phyloP scores from a whole-genome alignment of 1,140 invertebrate species.

The Drosophila novamexicana region DNA sequence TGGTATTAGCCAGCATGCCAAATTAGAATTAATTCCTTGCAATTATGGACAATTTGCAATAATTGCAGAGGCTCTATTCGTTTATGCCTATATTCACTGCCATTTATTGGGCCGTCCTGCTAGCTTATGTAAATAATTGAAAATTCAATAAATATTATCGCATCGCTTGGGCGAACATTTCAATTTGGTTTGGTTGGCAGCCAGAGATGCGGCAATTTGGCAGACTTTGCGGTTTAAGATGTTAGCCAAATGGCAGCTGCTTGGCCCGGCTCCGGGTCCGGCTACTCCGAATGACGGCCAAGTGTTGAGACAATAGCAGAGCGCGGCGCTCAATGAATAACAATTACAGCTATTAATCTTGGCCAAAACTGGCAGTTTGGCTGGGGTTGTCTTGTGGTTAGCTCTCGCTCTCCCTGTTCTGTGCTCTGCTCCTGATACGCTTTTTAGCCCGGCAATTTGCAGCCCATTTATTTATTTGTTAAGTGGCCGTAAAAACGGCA shows the following conservation, averaged over 20 bases:
- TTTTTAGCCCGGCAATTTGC: conserved; percentile 69
- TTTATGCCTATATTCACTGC: conserved; percentile 34
- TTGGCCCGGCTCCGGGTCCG: conserved; percentile 17
- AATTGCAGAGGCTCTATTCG: background rate
- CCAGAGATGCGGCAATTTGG: conserved; percentile 44
- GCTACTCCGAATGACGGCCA: conserved; percentile 19
- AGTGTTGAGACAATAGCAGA: conserved; percentile 80
- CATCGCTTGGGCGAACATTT: conserved; percentile 45
- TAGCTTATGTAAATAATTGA: conserved; percentile 35
- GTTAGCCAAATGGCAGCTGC: conserved; percentile 62
- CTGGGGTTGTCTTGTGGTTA: conserved; percentile 60
- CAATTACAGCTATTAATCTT: conserved; percentile 82
- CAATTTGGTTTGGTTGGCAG: conserved; percentile 42
- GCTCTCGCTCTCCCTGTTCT: background rate
- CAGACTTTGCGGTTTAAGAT: conserved; percentile 63
- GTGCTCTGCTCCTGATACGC: conserved; percentile 29
- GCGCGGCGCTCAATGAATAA: conserved; percentile 80
- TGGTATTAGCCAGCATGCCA: background rate
- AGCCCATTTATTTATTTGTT: conserved; percentile 81
- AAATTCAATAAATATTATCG: conserved; percentile 54
- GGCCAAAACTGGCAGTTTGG: conserved; percentile 54
- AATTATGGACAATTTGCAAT: conserved; percentile 2
- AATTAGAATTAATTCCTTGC: background rate
- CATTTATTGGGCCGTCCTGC: background rate
- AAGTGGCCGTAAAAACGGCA: conserved; percentile 81